A percentile compares a stretch with the other conserved stretches of the same genome.
Conservation (phyloP, 2,888 invertebrate genomes). For the Drosophila vallismaia region DNA sequence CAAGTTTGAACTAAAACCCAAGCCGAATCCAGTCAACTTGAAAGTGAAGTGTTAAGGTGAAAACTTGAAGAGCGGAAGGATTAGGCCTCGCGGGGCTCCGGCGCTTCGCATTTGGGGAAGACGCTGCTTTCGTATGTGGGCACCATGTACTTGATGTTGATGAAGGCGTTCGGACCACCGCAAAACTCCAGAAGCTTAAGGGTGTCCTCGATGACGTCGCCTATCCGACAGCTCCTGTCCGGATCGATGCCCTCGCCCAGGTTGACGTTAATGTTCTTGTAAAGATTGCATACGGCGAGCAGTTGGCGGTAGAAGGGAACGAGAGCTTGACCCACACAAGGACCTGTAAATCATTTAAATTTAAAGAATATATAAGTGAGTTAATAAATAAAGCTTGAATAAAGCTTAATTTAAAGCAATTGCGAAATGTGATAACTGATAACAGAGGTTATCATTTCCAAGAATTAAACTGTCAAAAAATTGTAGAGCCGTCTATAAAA, state of each 20-base stretch:
- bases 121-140: slow-evolving; percentile 97
- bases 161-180: slow-evolving; percentile 97
- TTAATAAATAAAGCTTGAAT: too few species aligned
- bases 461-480: not conserved
- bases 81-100: slow-evolving; percentile 19
- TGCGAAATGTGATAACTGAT: not conserved
- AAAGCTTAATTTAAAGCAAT: not conserved
- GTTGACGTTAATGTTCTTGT: slow-evolving; percentile 88
- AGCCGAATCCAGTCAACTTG: not conserved
- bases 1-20: not conserved
- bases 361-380: not conserved
- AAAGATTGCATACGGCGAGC: slow-evolving; percentile 93
- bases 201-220: slow-evolving; percentile 96
- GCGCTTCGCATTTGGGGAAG: slow-evolving; percentile 65
- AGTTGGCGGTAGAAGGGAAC: slow-evolving; percentile 98
- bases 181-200: slow-evolving; percentile 94
- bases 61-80: not conserved
- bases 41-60: not conserved
- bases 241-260: slow-evolving; percentile 95
- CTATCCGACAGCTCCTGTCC: slow-evolving; percentile 92
- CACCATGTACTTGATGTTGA: slow-evolving; percentile 99
- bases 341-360: slow-evolving; percentile 63
- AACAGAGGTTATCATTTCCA: not conserved
- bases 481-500: not conserved
- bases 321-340: slow-evolving; percentile 92